Evolutionary conservation across 1,140 invertebrate species (phyloP).

Genomic region (Acromyrmex heyeri): DNA sequence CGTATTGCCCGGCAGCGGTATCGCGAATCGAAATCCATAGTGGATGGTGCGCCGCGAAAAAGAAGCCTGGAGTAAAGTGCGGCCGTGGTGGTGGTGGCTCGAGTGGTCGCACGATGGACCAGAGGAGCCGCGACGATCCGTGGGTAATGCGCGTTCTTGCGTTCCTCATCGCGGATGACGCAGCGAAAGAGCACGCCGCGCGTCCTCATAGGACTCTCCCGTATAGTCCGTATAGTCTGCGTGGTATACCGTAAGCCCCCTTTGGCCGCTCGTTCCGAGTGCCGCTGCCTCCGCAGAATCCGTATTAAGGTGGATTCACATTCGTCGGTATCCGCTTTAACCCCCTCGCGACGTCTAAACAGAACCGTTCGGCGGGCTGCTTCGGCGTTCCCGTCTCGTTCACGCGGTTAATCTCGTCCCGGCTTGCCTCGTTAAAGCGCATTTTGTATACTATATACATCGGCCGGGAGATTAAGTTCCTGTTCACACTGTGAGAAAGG

Average conservation of each 20-base stretch:
- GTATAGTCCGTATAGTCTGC: conserved; percentile 40
- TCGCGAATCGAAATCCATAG: conserved; percentile 52
- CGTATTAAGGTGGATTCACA: conserved; percentile 76
- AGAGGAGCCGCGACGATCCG: conserved; percentile 70
- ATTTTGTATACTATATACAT: conserved; percentile 43
- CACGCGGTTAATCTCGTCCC: conserved; percentile 44
- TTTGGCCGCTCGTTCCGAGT: conserved; percentile 2
- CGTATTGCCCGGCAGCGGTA: background rate
- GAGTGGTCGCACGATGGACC: conserved; percentile 72
- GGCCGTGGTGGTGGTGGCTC: conserved; percentile 71
- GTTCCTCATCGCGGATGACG: conserved; percentile 76
- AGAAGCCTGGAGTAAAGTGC: conserved; percentile 24
- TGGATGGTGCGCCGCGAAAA: conserved; percentile 28
- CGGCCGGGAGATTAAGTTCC: conserved; percentile 54
- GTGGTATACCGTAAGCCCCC: conserved; percentile 57
- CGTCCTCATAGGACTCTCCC: conserved; percentile 63
- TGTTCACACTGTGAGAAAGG: conserved; percentile 63
- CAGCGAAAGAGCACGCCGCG: conserved; percentile 74
- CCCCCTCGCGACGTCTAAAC: conserved; percentile 39
- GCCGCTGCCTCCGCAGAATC: conserved; percentile 45
- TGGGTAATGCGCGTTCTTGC: conserved; percentile 77
- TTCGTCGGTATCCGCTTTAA: conserved; percentile 52
- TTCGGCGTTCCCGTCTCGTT: background rate
- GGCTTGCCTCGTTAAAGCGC: conserved; percentile 48
- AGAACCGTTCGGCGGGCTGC: conserved; percentile 15